phyloP scores from a whole-genome alignment of 2,797 vertebrate genomes.

The Sebastes matsubarae region DNA sequence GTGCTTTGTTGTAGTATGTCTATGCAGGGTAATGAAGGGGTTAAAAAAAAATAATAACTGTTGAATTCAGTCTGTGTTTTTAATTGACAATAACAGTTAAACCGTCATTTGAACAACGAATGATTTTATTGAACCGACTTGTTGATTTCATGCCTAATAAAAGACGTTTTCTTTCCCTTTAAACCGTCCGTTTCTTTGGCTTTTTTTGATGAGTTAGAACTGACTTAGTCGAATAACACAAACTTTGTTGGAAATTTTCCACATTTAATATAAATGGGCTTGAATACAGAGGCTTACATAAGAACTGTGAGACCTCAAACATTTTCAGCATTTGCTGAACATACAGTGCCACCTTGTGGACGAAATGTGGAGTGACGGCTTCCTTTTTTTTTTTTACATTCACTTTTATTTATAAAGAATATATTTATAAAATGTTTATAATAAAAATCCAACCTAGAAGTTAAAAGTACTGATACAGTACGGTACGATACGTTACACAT shows the following conservation, averaged over 20 bases:
- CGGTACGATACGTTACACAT: constrained; percentile 49
- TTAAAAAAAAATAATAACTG: constrained; percentile 16
- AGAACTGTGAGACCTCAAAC: neutral
- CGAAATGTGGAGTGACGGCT: neutral
- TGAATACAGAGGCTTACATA: neutral
- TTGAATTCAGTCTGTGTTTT: constrained; percentile 49
- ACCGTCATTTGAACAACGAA: constrained; percentile 51
- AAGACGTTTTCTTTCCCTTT: constrained; percentile 62
- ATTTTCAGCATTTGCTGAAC: neutral
- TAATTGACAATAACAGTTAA: constrained; percentile 46
- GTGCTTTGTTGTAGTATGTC: constrained; percentile 40
- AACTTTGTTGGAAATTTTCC: neutral
- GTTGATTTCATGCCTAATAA: constrained; percentile 75
- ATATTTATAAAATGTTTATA: neutral
- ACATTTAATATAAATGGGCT: neutral
- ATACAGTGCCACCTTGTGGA: constrained; percentile 1
- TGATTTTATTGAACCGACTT: constrained; percentile 62
- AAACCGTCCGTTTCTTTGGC: neutral
- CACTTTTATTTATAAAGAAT: neutral
- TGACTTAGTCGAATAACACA: neutral
- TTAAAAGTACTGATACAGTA: neutral
- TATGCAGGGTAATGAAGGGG: constrained; percentile 44
- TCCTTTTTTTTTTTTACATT: neutral
- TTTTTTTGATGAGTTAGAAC: neutral
- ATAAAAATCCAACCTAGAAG: neutral